Base-by-base conservation (phyloP, 2,888 invertebrate genomes). In the Argyra leucocephala region DNA sequence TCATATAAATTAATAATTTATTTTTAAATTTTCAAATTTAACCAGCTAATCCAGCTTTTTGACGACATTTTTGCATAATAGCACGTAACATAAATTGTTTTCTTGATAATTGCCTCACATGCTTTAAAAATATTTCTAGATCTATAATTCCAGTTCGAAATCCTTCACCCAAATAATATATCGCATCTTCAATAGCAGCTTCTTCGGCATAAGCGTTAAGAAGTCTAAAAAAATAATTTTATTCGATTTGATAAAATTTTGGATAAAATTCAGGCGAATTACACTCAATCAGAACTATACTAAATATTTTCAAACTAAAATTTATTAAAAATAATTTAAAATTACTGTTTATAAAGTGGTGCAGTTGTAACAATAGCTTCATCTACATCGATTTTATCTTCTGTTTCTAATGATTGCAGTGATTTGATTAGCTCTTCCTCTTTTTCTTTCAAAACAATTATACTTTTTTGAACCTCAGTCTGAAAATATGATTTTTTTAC, bases 161-260 rank as follows among this genome's bases (percentile, higher is more conserved):
- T 12, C 95, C 96, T 82, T 97, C 96, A 10, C 96, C 96, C 81
- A 99, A 88, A 77, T 96, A 96, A 79, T 98, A 99, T 76, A 99
- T 96, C 68, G 96, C 93, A 83, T 99, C 99, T 82, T 99, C 98
- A 64, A 93, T 86, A 21, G 99, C 96, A 69, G 97, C 95, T 82
- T 99, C 99, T 80, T 98, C 96, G 63, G 96, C 95, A 82, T 93
- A 97, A 60, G 95, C 90, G 80, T 91, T 93, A 68, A 97, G 81
- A 74, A 98, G 86, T 77, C 91, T 91, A 73, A 2, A 80, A 80
- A 2, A n/a, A 21, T n/a, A 21, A 57, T 3, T 22, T 59, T 22
- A 31, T 61, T 24, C 58, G 57, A 24, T 37, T 64, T 57, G 22
- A 66, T 63, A 65, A 63, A 63, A 65, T 58, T 24, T 31, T 23